Base-by-base conservation (phyloP, 2,888 invertebrate species). In the Pachycephus smyrnensis region DNA sequence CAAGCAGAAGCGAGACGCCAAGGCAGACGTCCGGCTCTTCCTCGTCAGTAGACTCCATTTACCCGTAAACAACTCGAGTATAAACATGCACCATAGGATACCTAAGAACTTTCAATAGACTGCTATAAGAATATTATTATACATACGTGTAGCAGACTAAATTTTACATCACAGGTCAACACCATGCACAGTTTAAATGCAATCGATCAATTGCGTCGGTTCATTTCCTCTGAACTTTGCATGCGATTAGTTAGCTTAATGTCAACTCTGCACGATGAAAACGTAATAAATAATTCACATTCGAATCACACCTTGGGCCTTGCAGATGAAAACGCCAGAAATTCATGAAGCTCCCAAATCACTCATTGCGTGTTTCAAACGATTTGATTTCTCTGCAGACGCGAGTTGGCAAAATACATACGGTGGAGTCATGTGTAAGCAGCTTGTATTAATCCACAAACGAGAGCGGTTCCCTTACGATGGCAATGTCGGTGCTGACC, bases 361-460 rank as follows among this genome's bases (percentile, higher is more conserved):
- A 55, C 23, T 55, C 55, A 55, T 55, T 23, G 55, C 55, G 55
- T 55, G 55, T 9, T 23, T 55, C 55, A 55, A 55, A 23, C 15
- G 23, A 55, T 55, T 55, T 9, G 23, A 55, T 55, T 55, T 55
- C 23, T 55, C 23, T 55, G 23, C 6, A 55, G 23, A 23, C 55
- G 9, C 55, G 55, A 55, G 23, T 55, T 55, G 73, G 74, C 74
- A 75, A 36, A 73, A 81, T 33, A 75, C 74, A 75, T 77, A 79
- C 71, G 73, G 32, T 76, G 31, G 78, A 73, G 69, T 77, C 76
- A 68, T 9, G 55, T 55, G 55, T 55, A 55, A 55, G 23, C 55
- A 23, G 55, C 23, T 55, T 23, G 55, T 55, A 55, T 23, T 9
- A 55, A 55, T 55, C 55, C 55, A 55, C 55, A 55, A 23, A 23